Base-by-base conservation (phyloP, 2,113 vertebrate species). In the Platichthys stellatus region DNA sequence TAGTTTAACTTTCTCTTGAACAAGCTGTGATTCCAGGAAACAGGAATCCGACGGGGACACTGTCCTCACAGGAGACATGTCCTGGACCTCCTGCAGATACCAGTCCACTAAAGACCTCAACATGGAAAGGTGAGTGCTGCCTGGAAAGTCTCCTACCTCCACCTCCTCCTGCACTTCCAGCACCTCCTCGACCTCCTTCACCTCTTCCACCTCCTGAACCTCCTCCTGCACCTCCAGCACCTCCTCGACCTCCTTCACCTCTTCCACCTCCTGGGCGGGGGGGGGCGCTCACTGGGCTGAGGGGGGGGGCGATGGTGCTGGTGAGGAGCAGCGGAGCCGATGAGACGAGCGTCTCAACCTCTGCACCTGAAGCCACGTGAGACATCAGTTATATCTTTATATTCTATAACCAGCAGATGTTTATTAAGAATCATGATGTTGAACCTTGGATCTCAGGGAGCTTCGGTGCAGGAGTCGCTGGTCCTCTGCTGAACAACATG, bases 241-340 rank as follows among this genome's bases (percentile, higher is more conserved):
- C 4, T 7, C 24, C 53, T 56, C 2, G 3, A 17, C 23, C 13
- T 15, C 23, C 11, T 58, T 13, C 2, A 26, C 26, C 11, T 1
- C 58, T 15, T 63, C 69, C 23, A 23, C 23, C 23, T 23, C 23
- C 9, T 62, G 94, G 88, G 0, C 92, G 93, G 13, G 91, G 82
- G 31, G 93, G 58, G 78, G 72, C 10, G 1, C 58, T 59, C 3
- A 24, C 38, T 1, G 72, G 31, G 17, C 24, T n/a, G 23, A 23
- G 23, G 54, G 53, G 60, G 24, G 51, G 40, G 35, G n/a, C 4
- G 5, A 8, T 0, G 51, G 63, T 17, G 45, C 0, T 12, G 71
- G 15, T 2, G 69, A 45, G 2, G 1, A 8, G 2, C 0, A 66
- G 62, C 28, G 56, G 26, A 0, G 40, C 43, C 10, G 75, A 24